Base-by-base conservation (phyloP, 2,888 invertebrate genomes). In the Labia minor region DNA sequence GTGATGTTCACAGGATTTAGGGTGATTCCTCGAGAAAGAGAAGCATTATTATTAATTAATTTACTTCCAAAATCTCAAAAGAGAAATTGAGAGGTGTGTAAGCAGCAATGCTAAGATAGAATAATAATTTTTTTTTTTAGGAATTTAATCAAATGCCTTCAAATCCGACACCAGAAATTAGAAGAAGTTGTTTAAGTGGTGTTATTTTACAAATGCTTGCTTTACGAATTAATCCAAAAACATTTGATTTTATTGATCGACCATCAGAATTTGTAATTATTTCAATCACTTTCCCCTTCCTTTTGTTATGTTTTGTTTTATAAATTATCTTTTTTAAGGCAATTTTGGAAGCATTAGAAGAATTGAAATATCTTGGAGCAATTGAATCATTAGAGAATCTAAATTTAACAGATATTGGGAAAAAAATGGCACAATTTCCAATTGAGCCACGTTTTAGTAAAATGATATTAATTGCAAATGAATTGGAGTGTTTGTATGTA, bases 211-310 rank as follows among this genome's bases (percentile, higher is more conserved):
- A 95, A 76, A 79, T 98, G 65, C 81, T 96, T 70, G 89, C 93
- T 0, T 82, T 95, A 70, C 92, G 91, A 18, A 85, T 95, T 68
- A 87, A 90, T 71, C 88, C 92, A 14, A 80, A 83, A 61, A 85
- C 85, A 14, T 95, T 98, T 77, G 93, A 95, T 74, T 90, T 97
- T 73, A 87, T 98, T 77, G 95, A 96, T 75, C 85, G 87, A 72
- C 97, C 97, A 0, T 85, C 90, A 0, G 80, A 82, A 19, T 89
- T 91, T 67, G 83, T 80, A 73, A 72, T 73, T 67, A 64, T 69
- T 33, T 11, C 11, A 11, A 37, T 37, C 37, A 11, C 11, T 11
- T 37, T 14, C 11, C 14, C 37, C 11, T 14, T 37, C 37, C 11
- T 14, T 11, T 37, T 37, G 14, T 37, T n/a, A n/a, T n/a, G n/a